These are phyloP conservation scores for Ochotona curzoniae DNA, from an alignment of 2,113 vertebrate species.

Conservation along the genomic window DNA sequence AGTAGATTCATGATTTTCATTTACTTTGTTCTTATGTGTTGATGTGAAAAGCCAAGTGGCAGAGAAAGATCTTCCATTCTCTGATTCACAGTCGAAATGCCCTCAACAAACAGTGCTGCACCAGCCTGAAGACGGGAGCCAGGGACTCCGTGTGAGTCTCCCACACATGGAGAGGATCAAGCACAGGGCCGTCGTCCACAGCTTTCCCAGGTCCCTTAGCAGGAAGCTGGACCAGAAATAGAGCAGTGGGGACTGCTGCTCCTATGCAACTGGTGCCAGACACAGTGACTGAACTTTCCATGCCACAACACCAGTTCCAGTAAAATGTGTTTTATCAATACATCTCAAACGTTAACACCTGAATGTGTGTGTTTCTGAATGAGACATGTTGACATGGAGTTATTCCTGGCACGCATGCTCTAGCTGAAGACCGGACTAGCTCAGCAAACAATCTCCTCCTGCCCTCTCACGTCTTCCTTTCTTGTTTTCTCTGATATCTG, in stretches of 20 bases:
- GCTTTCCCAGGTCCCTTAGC: too few relatives aligned
- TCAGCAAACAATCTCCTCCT: background rate
- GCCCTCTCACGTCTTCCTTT: background rate
- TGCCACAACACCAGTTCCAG: background rate
- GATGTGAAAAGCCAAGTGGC: too few relatives aligned
- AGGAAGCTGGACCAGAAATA: too few relatives aligned
- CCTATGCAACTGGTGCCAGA: too few relatives aligned
- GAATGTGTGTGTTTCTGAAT: background rate
- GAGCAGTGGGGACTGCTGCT: too few relatives aligned
- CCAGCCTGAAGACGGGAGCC: too few relatives aligned
- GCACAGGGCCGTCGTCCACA: too few relatives aligned
- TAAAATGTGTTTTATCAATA: background rate
- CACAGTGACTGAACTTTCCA: background rate
- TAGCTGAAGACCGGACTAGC: accelerated
- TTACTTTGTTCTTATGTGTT: background rate
- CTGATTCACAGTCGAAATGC: too few relatives aligned
- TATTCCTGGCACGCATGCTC: background rate
- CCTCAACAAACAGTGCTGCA: too few relatives aligned
- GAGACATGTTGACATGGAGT: accelerated
- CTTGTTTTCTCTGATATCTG: slow-evolving; percentile 1
- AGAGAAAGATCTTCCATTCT: too few relatives aligned
- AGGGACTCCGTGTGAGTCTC: too few relatives aligned
- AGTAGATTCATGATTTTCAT: background rate
- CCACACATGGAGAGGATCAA: too few relatives aligned
- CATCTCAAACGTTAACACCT: background rate